These are phyloP conservation scores for Pongo pygmaeus DNA, from an alignment of 2,113 vertebrate genomes.

Conservation along the genomic window DNA sequence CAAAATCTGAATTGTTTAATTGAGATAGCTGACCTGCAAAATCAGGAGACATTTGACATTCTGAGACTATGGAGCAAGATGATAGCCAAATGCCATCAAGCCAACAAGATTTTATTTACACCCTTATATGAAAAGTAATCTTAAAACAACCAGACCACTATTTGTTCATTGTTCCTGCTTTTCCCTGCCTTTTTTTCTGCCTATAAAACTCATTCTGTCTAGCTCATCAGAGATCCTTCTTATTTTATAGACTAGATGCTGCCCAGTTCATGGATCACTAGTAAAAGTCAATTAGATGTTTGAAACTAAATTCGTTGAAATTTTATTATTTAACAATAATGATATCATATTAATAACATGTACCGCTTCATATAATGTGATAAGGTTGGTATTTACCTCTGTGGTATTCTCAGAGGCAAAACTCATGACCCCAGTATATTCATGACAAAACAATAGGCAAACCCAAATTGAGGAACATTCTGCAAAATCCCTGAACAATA, in stretches of 20 bases:
- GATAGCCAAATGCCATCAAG: neutral
- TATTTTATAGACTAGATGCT: too few species aligned
- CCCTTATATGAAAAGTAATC: too few species aligned
- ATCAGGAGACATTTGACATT: neutral
- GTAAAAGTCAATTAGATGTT: too few species aligned
- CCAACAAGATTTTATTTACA: neutral
- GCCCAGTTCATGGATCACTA: too few species aligned
- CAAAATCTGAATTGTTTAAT: neutral
- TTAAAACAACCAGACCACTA: neutral
- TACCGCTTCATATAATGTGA: neutral
- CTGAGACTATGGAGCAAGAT: neutral
- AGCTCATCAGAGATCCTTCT: neutral
- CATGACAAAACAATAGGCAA: neutral
- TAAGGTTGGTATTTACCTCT: neutral
- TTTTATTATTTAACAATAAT: neutral
- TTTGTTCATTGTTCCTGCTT: neutral
- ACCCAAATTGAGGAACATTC: neutral
- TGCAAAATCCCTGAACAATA: neutral
- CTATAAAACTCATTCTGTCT: neutral
- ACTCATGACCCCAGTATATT: too few species aligned
- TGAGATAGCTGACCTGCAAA: neutral
- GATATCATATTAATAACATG: accelerated
- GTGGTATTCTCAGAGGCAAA: neutral
- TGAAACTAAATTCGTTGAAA: too few species aligned
- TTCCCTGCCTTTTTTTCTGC: neutral